A percentile compares a stretch with the other conserved stretches of the same genome.
These are phyloP conservation scores for Pinna nobilis DNA, from an alignment of 1,140 invertebrate genomes.

Conservation along the genomic window DNA sequence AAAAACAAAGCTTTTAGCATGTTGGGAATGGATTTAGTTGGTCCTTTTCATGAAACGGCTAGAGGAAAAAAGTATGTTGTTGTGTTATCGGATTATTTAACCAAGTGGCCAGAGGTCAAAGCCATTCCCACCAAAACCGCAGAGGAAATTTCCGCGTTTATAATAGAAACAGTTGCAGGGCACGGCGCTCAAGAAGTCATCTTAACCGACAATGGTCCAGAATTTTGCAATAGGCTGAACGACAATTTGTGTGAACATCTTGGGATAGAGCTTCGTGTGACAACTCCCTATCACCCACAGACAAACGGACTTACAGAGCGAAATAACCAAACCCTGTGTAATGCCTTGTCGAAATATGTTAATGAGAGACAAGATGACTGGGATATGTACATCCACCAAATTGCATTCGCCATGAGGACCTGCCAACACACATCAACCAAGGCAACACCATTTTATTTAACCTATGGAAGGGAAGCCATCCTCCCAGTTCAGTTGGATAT, in stretches of 20 bases:
- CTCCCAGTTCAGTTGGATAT: constrained; percentile 26
- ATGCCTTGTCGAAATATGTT: constrained; percentile 17
- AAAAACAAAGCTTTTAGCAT: too few species aligned
- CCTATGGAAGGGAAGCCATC: constrained; percentile 19
- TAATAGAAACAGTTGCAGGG: constrained; percentile 12
- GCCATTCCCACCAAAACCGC: constrained; percentile 6
- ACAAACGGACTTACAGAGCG: constrained; percentile 29
- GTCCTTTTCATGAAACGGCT: neutral
- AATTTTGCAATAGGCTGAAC: constrained; percentile 20
- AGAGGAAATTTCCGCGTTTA: too few species aligned
- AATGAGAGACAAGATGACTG: constrained; percentile 28
- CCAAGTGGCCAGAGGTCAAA: constrained; percentile 13
- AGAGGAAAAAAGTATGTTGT: neutral
- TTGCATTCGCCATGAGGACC: constrained; percentile 33
- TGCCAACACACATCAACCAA: constrained; percentile 29
- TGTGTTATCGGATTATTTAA: constrained; percentile 1
- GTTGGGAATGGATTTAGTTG: too few species aligned
- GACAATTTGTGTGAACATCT: neutral
- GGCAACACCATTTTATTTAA: constrained; percentile 14
- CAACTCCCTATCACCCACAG: constrained; percentile 12
- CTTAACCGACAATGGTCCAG: constrained; percentile 3
- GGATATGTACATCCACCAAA: constrained; percentile 23
- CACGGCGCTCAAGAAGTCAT: constrained; percentile 7
- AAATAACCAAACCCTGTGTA: constrained; percentile 15
- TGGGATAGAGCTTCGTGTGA: constrained; percentile 4